Percentiles rank a stretch among this genome's conserved stretches.
These are phyloP conservation scores for Sicus ferrugineus DNA, from an alignment of 2,888 invertebrate genomes.

Conservation along the genomic window DNA sequence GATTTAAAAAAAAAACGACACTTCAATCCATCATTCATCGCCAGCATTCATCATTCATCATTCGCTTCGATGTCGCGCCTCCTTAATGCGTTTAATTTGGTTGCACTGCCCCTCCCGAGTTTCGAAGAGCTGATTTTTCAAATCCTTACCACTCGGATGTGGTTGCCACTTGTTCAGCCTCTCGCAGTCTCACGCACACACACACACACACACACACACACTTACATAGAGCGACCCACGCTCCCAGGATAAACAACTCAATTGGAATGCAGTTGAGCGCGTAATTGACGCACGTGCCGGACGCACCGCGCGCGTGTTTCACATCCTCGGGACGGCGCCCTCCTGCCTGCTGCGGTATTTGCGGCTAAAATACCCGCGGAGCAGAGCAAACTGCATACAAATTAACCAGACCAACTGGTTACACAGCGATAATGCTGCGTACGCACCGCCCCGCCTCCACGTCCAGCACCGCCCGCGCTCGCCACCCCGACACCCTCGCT, in stretches of 20 bases:
- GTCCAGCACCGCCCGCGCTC: not conserved
- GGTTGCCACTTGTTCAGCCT: slow-evolving; percentile 29
- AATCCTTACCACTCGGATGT: slow-evolving; percentile 10
- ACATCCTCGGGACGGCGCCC: not conserved
- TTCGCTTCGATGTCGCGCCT: not conserved
- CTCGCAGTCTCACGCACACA: slow-evolving; percentile 21
- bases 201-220: slow-evolving; percentile 34
- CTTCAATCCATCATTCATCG: slow-evolving; percentile 16
- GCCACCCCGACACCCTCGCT: not conserved
- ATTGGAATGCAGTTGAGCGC: slow-evolving; percentile 64
- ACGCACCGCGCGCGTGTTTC: slow-evolving; percentile 47
- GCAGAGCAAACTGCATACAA: slow-evolving; percentile 27
- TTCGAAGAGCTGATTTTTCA: slow-evolving; percentile 51
- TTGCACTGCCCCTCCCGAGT: slow-evolving; percentile 49
- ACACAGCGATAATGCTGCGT: slow-evolving; percentile 39
- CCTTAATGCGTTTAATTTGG: slow-evolving; percentile 41
- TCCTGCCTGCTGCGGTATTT: slow-evolving; percentile 48
- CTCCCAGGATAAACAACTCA: slow-evolving; percentile 61
- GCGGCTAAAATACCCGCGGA: slow-evolving; percentile 47
- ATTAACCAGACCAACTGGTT: slow-evolving; percentile 49
- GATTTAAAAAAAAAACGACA: not conserved
- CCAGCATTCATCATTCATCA: not conserved
- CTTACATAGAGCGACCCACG: slow-evolving; percentile 32
- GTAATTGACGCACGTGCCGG: slow-evolving; percentile 62
- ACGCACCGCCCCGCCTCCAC: not conserved